Conservation (phyloP, 2,113 vertebrate species). For the Bufo gargarizans region DNA sequence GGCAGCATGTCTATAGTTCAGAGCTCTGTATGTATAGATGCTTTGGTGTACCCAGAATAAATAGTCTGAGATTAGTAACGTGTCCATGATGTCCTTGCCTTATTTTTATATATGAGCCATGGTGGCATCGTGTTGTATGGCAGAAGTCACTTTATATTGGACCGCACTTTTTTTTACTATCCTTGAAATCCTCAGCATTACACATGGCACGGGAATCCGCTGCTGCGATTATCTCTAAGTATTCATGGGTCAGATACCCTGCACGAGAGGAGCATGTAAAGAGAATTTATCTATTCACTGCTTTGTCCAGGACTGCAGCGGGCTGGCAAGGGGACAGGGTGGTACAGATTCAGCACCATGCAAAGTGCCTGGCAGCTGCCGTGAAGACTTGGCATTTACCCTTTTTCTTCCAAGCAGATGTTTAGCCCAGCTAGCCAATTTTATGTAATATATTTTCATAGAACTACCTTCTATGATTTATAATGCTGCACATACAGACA, state of each 20-base stretch:
- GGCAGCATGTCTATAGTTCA: too few relatives aligned
- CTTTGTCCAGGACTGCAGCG: not conserved
- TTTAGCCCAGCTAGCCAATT: not conserved
- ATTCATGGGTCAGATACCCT: slow-evolving; percentile 14
- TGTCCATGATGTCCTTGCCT: too few relatives aligned
- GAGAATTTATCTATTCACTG: slow-evolving; percentile 20
- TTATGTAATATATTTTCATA: not conserved
- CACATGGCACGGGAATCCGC: not conserved
- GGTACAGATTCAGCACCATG: slow-evolving; percentile 2
- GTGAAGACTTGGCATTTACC: not conserved
- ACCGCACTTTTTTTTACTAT: not conserved
- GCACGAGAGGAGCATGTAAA: slow-evolving; percentile 41
- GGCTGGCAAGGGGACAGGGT: slow-evolving; percentile 33
- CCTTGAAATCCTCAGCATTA: not conserved
- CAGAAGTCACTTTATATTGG: not conserved
- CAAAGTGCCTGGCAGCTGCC: slow-evolving; percentile 28
- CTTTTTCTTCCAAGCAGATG: not conserved
- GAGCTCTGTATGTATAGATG: too few relatives aligned
- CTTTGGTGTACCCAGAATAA: too few relatives aligned
- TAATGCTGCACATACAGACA: too few relatives aligned
- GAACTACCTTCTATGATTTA: not conserved
- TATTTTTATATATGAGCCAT: too few relatives aligned
- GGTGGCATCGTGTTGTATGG: not conserved
- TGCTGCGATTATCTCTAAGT: not conserved
- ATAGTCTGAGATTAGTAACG: too few relatives aligned